phyloP scores from a whole-genome alignment of 37 sponge, comb jelly and placozoan genomes.

The Ephydatia muelleri region DNA sequence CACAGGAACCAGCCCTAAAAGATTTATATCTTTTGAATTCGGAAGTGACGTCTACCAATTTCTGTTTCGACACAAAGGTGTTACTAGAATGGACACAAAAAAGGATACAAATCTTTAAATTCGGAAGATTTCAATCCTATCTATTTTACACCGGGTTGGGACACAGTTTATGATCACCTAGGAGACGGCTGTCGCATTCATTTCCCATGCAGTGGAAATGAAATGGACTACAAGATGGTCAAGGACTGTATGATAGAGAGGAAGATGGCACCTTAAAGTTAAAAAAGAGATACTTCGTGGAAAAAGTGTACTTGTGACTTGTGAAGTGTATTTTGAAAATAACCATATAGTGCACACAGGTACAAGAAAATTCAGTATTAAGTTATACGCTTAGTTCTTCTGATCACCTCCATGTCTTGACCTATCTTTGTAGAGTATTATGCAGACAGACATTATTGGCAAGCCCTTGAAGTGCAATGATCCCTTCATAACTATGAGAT shows the following conservation, averaged over 20 bases:
- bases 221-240: neutral
- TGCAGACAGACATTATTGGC: neutral
- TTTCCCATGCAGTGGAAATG: neutral
- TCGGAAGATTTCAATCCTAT: neutral
- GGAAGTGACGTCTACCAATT: neutral
- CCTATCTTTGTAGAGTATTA: neutral
- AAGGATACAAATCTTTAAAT: neutral
- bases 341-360: neutral
- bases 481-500: neutral
- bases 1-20: neutral
- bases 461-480: neutral
- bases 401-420: neutral
- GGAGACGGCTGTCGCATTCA: neutral
- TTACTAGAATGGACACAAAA: neutral
- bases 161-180: neutral
- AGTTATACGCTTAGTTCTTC: neutral
- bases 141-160: neutral
- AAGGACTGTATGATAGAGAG: neutral
- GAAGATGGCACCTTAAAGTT: neutral
- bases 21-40: neutral
- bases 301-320: neutral
- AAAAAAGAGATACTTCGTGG: neutral
- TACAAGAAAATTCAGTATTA: too few species aligned
- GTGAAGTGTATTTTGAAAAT: neutral
- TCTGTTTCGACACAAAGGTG: neutral